Evolutionary conservation across 2,797 vertebrate species (phyloP).

Genomic region (Manis pentadactyla): DNA sequence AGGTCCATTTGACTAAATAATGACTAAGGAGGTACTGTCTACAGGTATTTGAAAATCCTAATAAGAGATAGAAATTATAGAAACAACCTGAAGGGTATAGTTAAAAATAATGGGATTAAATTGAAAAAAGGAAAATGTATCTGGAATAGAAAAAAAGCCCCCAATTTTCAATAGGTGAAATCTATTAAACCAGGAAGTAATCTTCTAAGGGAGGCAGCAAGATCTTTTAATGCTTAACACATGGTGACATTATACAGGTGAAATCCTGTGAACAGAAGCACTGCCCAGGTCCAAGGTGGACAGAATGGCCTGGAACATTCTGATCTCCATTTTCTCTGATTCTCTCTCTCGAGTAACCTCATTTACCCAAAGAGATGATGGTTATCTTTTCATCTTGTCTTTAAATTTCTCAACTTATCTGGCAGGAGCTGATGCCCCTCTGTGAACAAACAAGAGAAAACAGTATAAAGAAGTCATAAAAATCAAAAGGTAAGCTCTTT

Average conservation of each 20-base stretch:
- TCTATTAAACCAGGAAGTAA: background rate
- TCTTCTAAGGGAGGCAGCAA: background rate
- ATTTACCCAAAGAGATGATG: background rate
- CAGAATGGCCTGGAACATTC: background rate
- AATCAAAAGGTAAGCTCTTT: slow-evolving; percentile 6
- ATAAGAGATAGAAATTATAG: slow-evolving; percentile 65
- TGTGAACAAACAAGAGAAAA: background rate
- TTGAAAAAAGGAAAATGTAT: slow-evolving; percentile 47
- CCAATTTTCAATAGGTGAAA: slow-evolving; percentile 40
- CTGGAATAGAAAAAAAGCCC: slow-evolving; percentile 35
- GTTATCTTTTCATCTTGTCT: background rate
- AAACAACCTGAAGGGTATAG: slow-evolving; percentile 57
- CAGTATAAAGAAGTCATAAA: background rate
- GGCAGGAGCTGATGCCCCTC: background rate
- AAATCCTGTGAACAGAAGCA: background rate
- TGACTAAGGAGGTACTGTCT: slow-evolving; percentile 57
- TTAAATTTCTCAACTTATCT: slow-evolving; percentile 4
- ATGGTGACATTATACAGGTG: background rate
- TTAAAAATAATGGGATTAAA: slow-evolving; percentile 71
- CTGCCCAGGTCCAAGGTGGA: background rate
- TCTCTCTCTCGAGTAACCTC: background rate
- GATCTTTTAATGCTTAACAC: background rate
- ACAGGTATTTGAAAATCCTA: slow-evolving; percentile 46
- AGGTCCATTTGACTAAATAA: slow-evolving; percentile 62
- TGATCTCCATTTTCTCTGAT: background rate